phyloP scores from a whole-genome alignment of 2,113 vertebrate genomes.

The Silurus asotus region DNA sequence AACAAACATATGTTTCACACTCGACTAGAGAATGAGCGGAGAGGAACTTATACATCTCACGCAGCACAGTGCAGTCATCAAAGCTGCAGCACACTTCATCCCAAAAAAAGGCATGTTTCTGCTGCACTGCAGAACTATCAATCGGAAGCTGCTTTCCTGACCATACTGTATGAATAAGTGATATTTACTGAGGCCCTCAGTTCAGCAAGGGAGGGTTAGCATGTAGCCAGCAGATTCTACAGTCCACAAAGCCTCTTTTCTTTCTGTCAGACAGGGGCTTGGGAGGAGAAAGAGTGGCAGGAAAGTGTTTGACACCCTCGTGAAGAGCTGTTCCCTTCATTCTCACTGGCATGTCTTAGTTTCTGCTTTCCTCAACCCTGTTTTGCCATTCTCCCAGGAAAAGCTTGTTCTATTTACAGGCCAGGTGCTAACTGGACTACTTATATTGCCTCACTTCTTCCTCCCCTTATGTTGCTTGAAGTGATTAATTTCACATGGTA shows the following conservation, averaged over 20 bases:
- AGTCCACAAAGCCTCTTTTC: neutral
- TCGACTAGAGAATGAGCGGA: neutral
- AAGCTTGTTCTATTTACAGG: conserved; percentile 12
- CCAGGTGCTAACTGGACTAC: conserved; percentile 15
- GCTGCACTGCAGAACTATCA: neutral
- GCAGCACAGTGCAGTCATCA: neutral
- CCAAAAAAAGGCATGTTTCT: neutral
- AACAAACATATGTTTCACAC: neutral
- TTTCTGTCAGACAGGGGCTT: neutral
- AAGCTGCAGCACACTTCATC: neutral
- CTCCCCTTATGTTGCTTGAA: conserved; percentile 2
- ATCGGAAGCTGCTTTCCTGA: neutral
- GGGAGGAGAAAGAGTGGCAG: neutral
- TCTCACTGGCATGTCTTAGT: neutral
- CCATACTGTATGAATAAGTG: neutral
- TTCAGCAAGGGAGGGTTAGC: neutral
- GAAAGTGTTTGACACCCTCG: conserved; percentile 11
- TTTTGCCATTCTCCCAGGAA: neutral
- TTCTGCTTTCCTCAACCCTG: neutral
- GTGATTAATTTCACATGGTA: conserved; percentile 32
- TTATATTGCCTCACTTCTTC: neutral
- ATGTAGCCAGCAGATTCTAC: neutral
- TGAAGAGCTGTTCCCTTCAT: conserved; percentile 2
- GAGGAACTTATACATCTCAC: neutral
- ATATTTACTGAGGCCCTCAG: neutral